phyloP scores from a whole-genome alignment of 1,140 invertebrate species.

The honey bee (Apis mellifera) region Amel_HAv3.1 CM009932.2:14874001-14874500 shows the following conservation, averaged over 20 bases:
- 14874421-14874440: not conserved
- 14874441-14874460: no score
- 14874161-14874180: slow-evolving; percentile 19
- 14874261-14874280: slow-evolving; percentile 67
- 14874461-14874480: no score
- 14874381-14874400: not conserved
- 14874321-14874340: slow-evolving; percentile 65
- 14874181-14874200: not conserved
- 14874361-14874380: slow-evolving; percentile 34
- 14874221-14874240: slow-evolving; percentile 1
- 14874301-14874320: slow-evolving; percentile 72
- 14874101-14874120: slow-evolving; percentile 55
- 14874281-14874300: slow-evolving; percentile 66
- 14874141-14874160: slow-evolving; percentile 42
- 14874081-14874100: slow-evolving; percentile 23
- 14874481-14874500: not conserved
- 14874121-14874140: slow-evolving; percentile 23
- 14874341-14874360: slow-evolving; percentile 53
- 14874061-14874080: slow-evolving; percentile 24
- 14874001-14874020: no score
- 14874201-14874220: not conserved
- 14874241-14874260: slow-evolving; percentile 42
- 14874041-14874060: not conserved
- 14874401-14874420: not conserved
- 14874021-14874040: no score